Conservation (phyloP, 2,797 vertebrate genomes). For the Hypotaenidia philippensis region DNA sequence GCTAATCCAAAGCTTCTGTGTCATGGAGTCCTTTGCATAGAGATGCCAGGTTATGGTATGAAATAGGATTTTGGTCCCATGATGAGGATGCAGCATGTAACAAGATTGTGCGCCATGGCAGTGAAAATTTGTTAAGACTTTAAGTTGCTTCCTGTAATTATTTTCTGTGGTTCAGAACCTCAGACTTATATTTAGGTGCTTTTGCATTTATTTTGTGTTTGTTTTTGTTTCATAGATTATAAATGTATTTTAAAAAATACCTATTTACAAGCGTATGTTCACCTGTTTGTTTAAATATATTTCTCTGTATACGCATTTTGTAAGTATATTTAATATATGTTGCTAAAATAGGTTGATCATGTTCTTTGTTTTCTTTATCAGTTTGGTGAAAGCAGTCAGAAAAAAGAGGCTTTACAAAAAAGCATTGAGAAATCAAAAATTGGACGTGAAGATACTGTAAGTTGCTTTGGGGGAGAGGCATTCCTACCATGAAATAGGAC, state of each 20-base stretch:
- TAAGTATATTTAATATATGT: not conserved
- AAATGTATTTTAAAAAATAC: not conserved
- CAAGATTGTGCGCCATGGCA: fast-evolving
- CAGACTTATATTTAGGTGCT: not conserved
- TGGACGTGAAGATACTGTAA: constrained; percentile 92
- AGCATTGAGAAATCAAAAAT: constrained; percentile 88
- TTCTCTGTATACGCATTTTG: not conserved
- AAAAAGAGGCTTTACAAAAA: constrained; percentile 83
- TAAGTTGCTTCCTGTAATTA: not conserved
- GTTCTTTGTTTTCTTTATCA: constrained; percentile 71
- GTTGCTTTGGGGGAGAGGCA: constrained; percentile 7
- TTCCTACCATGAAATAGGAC: not conserved
- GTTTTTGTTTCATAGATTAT: not conserved
- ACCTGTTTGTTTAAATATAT: not conserved
- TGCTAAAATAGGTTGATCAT: not conserved
- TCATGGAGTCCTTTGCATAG: not conserved
- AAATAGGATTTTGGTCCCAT: not conserved
- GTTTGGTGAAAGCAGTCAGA: constrained; percentile 87
- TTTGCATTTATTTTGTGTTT: not conserved
- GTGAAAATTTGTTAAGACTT: not conserved
- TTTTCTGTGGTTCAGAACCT: not conserved
- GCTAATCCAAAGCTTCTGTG: not conserved
- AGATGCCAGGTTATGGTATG: not conserved
- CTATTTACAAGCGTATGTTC: not conserved
- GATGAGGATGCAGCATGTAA: not conserved